These are phyloP conservation scores for Paratrypauchen microcephalus DNA, from an alignment of 2,797 vertebrate genomes.

Conservation along the genomic window DNA sequence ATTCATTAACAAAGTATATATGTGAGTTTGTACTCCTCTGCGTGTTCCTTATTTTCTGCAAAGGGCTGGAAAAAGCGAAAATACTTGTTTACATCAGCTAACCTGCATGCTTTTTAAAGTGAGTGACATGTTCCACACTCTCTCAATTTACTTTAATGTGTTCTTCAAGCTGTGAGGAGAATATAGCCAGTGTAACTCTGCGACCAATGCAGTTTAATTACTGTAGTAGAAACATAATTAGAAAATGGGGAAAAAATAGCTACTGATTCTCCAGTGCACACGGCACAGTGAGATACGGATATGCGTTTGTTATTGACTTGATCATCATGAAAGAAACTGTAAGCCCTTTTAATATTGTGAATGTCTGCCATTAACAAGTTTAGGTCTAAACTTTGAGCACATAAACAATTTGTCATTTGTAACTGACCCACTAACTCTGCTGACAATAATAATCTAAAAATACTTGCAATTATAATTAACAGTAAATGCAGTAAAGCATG, in stretches of 20 bases:
- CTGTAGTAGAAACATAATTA: slow-evolving; percentile 5
- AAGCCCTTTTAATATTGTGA: background rate
- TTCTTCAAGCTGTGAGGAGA: background rate
- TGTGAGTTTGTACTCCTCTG: background rate
- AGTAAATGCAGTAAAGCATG: background rate
- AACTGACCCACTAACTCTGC: background rate
- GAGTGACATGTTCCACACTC: background rate
- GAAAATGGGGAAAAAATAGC: slow-evolving; percentile 6
- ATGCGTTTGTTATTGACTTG: background rate
- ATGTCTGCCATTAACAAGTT: background rate
- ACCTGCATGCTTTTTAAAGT: background rate
- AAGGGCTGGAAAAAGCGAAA: background rate
- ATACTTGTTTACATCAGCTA: slow-evolving; percentile 7
- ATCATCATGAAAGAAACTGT: background rate
- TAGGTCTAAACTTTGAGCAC: background rate
- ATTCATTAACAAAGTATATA: background rate
- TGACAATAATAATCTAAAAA: background rate
- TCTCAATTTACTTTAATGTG: slow-evolving; percentile 5
- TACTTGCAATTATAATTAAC: background rate
- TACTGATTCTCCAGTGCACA: background rate
- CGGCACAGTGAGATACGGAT: background rate
- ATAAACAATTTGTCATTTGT: background rate
- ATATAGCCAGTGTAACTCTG: background rate
- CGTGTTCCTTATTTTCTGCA: background rate
- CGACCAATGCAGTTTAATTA: background rate